Conservation (phyloP, 1,140 invertebrate genomes). For the Papilio xuthus region DNA sequence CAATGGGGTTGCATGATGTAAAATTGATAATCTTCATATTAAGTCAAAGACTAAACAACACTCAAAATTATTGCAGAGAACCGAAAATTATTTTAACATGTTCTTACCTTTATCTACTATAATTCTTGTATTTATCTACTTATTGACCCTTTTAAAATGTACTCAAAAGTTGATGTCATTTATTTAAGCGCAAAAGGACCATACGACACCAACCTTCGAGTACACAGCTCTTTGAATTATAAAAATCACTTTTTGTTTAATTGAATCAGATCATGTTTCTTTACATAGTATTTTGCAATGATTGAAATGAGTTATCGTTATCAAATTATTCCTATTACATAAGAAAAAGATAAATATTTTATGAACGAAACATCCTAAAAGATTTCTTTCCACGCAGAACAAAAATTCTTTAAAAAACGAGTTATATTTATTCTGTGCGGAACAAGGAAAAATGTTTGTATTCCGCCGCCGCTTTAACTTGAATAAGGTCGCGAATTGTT, state of each 20-base stretch:
- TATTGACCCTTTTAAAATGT: background rate
- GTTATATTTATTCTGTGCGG: constrained; percentile 39
- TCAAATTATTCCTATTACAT: background rate
- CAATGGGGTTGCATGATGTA: constrained; percentile 11
- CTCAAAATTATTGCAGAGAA: background rate
- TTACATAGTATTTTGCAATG: background rate
- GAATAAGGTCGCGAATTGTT: constrained; percentile 55
- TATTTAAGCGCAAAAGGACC: too few species aligned
- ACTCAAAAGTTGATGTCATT: background rate
- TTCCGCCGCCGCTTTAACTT: constrained; percentile 53
- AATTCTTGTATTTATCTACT: too few species aligned
- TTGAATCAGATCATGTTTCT: background rate
- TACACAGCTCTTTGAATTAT: too few species aligned
- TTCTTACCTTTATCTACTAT: background rate
- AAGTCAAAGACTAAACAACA: background rate
- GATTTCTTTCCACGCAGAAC: background rate
- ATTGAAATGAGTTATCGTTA: background rate
- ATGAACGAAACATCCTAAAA: background rate
- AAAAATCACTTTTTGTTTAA: background rate
- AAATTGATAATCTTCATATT: background rate
- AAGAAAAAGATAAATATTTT: constrained; percentile 18
- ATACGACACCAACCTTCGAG: too few species aligned
- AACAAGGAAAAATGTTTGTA: constrained; percentile 44
- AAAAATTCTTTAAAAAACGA: constrained; percentile 23
- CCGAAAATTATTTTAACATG: too few species aligned